Percentiles rank a stretch among this genome's conserved stretches.
phyloP scores from a whole-genome alignment of 2,797 vertebrate species.

The Garrulus glandarius region DNA sequence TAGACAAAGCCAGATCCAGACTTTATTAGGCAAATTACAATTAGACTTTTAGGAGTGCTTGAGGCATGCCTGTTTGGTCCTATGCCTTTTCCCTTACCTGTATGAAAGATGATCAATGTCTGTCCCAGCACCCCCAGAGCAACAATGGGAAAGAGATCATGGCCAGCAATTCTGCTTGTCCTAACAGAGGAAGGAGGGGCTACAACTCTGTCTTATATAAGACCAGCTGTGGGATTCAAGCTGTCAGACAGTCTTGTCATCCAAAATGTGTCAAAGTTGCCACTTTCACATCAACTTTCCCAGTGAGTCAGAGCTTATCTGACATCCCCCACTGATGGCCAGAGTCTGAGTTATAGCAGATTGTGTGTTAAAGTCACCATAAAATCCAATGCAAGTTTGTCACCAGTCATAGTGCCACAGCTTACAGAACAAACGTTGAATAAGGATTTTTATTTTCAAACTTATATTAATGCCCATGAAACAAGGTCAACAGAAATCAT shows the following conservation, averaged over 20 bases:
- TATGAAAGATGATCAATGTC: background rate
- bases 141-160: background rate
- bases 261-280: background rate
- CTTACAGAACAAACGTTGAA: background rate
- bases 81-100: background rate
- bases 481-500: background rate
- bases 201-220: background rate
- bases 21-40: background rate
- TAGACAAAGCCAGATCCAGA: background rate
- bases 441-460: constrained; percentile 4
- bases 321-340: background rate
- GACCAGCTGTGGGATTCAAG: background rate
- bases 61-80: background rate
- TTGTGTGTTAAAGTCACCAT: background rate
- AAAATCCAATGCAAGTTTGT: background rate
- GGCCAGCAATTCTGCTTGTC: background rate
- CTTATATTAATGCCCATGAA: background rate
- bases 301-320: background rate
- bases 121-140: background rate
- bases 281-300: background rate
- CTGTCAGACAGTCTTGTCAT: background rate
- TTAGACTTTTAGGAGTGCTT: background rate
- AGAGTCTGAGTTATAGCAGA: background rate
- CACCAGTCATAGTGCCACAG: background rate
- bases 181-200: background rate